Conservation (phyloP, 1,140 invertebrate genomes). For the Hydropsyche tenuis region DNA sequence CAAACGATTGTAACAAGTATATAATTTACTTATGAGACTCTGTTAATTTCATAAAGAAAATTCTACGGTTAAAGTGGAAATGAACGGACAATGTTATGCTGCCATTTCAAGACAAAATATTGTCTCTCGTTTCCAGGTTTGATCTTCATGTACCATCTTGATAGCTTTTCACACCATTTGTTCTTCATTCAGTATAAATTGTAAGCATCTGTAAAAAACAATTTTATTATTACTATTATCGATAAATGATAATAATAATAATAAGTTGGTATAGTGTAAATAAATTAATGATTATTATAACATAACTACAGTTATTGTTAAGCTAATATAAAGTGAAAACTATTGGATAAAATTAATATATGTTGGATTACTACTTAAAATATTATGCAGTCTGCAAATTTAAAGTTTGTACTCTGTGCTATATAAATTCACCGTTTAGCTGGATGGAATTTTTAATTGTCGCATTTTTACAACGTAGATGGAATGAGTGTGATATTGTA, state of each 20-base stretch:
- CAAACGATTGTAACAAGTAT: too few species aligned
- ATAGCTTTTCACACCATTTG: constrained; percentile 3
- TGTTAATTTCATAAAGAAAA: too few species aligned
- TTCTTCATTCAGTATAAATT: constrained; percentile 10
- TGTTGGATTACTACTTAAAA: constrained; percentile 32
- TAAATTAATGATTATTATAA: constrained; percentile 45
- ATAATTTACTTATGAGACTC: too few species aligned
- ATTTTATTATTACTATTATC: constrained; percentile 12
- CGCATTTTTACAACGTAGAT: constrained; percentile 38
- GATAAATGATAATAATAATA: constrained; percentile 16
- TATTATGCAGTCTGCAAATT: constrained; percentile 17
- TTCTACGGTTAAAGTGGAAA: neutral
- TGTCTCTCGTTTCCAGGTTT: constrained; percentile 3
- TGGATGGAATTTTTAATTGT: constrained; percentile 29
- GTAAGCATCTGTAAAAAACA: constrained; percentile 14
- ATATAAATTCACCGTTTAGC: constrained; percentile 36
- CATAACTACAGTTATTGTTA: constrained; percentile 30
- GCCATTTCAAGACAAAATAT: neutral
- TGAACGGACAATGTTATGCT: neutral
- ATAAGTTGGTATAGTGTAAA: constrained; percentile 43
- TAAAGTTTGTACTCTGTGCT: constrained; percentile 28
- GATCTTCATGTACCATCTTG: neutral
- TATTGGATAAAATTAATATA: constrained; percentile 29
- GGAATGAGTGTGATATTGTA: constrained; percentile 41
- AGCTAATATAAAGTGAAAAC: constrained; percentile 20